Percentiles rank a stretch among this genome's conserved stretches.
Evolutionary conservation across 2,888 invertebrate species (phyloP).

Genomic region (Macrosiphum euphorbiae): DNA sequence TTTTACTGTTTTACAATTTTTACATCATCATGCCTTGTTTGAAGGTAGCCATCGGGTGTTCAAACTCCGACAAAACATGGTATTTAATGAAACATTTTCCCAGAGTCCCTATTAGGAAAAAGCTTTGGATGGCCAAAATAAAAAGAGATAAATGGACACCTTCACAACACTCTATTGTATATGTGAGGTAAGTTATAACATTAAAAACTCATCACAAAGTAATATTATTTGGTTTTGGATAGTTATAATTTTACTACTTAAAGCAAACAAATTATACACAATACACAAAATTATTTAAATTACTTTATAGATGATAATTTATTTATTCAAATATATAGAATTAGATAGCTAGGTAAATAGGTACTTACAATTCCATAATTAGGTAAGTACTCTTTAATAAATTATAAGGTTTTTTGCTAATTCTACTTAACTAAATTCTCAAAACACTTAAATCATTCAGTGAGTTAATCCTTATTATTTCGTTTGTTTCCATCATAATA

Average conservation of each 20-base stretch:
- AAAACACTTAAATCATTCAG: too few species aligned
- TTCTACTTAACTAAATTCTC: too few species aligned
- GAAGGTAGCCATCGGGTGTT: not conserved
- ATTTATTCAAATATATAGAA: too few species aligned
- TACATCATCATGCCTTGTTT: not conserved
- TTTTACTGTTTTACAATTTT: too few species aligned
- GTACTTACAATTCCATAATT: too few species aligned
- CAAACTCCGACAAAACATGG: not conserved
- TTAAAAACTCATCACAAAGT: conserved; percentile 13
- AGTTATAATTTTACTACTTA: conserved; percentile 12
- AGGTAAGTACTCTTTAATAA: too few species aligned
- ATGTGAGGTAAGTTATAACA: conserved; percentile 5
- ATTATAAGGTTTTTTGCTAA: too few species aligned
- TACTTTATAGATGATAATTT: too few species aligned
- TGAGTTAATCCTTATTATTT: too few species aligned
- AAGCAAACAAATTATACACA: not conserved
- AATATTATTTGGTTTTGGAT: conserved; percentile 69
- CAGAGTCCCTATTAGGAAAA: not conserved
- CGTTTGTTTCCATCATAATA: too few species aligned
- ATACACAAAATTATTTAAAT: too few species aligned
- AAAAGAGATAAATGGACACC: not conserved
- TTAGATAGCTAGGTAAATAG: too few species aligned
- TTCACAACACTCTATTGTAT: conserved; percentile 7
- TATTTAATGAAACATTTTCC: not conserved
- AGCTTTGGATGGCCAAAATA: conserved; percentile 3